These are phyloP conservation scores for Pediacus dermestoides DNA, from an alignment of 2,888 invertebrate species.

Conservation along the genomic window DNA sequence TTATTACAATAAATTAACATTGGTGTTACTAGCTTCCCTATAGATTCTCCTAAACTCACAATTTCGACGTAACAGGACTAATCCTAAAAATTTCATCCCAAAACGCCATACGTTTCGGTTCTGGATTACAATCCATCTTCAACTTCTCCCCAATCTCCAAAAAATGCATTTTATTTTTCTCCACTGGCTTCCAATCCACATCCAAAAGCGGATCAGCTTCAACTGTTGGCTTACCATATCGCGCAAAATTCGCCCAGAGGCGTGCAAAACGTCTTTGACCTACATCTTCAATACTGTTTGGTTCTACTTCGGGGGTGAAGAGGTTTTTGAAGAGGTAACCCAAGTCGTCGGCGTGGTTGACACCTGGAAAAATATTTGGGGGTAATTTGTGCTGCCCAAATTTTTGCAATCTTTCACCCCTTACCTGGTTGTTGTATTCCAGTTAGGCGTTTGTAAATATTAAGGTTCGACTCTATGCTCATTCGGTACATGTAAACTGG, in stretches of 20 bases:
- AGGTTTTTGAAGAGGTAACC: constrained; percentile 33
- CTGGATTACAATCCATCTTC: constrained; percentile 26
- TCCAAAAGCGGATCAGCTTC: constrained; percentile 19
- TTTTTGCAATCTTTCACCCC: not conserved
- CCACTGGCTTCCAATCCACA: constrained; percentile 32
- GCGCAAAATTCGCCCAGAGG: constrained; percentile 40
- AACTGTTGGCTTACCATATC: constrained; percentile 27
- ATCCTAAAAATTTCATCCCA: constrained; percentile 29
- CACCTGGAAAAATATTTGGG: constrained; percentile 25
- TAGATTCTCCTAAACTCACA: too few relatives aligned
- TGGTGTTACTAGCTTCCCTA: too few relatives aligned
- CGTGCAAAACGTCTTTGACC: constrained; percentile 29
- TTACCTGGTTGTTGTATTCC: constrained; percentile 25
- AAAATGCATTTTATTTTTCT: constrained; percentile 22
- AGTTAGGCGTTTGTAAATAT: constrained; percentile 24
- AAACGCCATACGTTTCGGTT: constrained; percentile 30
- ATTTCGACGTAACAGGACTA: constrained; percentile 4
- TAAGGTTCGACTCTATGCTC: constrained; percentile 28
- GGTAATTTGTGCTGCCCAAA: not conserved
- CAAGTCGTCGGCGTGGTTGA: constrained; percentile 31
- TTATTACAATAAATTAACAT: too few relatives aligned
- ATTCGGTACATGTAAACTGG: constrained; percentile 33
- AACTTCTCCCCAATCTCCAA: constrained; percentile 32
- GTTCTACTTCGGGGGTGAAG: constrained; percentile 22
- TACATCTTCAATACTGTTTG: constrained; percentile 32